These are phyloP conservation scores for Heliconius aoede DNA, from an alignment of 2,888 invertebrate genomes.

Conservation along the genomic window DNA sequence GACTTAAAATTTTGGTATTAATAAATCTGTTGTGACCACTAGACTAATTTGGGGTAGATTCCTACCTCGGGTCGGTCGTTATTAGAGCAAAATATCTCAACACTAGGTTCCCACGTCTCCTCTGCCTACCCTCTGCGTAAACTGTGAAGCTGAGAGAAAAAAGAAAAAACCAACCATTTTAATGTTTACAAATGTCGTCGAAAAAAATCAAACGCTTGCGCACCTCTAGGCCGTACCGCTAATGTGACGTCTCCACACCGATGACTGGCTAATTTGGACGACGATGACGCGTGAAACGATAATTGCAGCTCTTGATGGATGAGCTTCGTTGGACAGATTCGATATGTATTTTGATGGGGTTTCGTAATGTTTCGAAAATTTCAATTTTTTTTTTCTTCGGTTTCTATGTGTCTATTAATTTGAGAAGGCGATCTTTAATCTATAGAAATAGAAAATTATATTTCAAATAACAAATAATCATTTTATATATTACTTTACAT, in stretches of 20 bases:
- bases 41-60: too few relatives aligned
- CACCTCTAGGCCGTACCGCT: constrained; percentile 25
- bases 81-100: too few relatives aligned
- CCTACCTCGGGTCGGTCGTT: too few relatives aligned
- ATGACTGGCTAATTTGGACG: constrained; percentile 77
- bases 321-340: constrained; percentile 51
- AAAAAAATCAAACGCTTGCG: constrained; percentile 27
- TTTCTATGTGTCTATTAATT: not conserved
- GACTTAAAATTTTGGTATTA: too few relatives aligned
- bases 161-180: not conserved
- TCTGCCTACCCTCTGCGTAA: too few relatives aligned
- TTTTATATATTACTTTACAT: too few relatives aligned
- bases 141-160: not conserved
- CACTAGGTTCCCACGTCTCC: too few relatives aligned
- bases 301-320: constrained; percentile 59
- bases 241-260: constrained; percentile 60
- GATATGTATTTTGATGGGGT: constrained; percentile 36
- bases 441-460: not conserved
- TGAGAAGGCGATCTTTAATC: not conserved
- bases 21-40: too few relatives aligned
- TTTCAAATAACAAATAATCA: not conserved
- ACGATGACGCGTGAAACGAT: constrained; percentile 68
- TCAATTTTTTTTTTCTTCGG: constrained; percentile 13
- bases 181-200: constrained; percentile 29
- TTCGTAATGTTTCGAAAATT: constrained; percentile 32